phyloP scores from a whole-genome alignment of 2,113 vertebrate species.

The Sinocyclocheilus rhinocerous region DNA sequence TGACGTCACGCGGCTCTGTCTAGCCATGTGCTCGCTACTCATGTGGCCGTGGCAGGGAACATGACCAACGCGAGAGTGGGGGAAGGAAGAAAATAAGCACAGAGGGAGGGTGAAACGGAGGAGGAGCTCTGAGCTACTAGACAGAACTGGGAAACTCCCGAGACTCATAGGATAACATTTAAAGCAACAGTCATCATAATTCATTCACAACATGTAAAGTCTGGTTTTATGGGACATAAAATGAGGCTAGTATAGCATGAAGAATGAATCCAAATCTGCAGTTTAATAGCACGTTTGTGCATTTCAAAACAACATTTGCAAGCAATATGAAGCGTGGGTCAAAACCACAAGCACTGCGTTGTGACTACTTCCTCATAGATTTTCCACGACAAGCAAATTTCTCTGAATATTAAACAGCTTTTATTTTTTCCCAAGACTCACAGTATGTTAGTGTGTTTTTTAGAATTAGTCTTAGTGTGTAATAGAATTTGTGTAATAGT shows the following conservation, averaged over 20 bases:
- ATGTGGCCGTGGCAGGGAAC: constrained; percentile 78
- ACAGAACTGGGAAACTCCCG: constrained; percentile 26
- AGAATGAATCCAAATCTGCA: neutral
- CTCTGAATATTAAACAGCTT: neutral
- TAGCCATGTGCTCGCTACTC: constrained; percentile 86
- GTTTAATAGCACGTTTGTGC: neutral
- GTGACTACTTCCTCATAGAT: neutral
- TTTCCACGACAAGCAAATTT: neutral
- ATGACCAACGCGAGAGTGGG: constrained; percentile 28
- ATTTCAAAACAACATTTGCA: neutral
- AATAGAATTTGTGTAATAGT: too few species aligned
- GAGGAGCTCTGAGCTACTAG: constrained; percentile 8
- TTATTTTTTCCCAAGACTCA: neutral
- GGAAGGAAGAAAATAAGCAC: constrained; percentile 17
- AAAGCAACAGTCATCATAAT: neutral
- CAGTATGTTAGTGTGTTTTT: neutral
- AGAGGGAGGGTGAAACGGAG: constrained; percentile 23
- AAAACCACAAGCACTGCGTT: neutral
- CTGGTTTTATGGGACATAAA: too few species aligned
- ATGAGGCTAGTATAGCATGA: neutral
- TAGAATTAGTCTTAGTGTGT: too few species aligned
- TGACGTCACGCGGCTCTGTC: constrained; percentile 73
- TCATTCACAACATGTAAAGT: too few species aligned
- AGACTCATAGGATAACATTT: neutral
- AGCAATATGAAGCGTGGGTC: neutral